A percentile compares a stretch with the other conserved stretches of the same genome.
phyloP scores from a whole-genome alignment of 2,113 vertebrate genomes.

The Limanda limanda region DNA sequence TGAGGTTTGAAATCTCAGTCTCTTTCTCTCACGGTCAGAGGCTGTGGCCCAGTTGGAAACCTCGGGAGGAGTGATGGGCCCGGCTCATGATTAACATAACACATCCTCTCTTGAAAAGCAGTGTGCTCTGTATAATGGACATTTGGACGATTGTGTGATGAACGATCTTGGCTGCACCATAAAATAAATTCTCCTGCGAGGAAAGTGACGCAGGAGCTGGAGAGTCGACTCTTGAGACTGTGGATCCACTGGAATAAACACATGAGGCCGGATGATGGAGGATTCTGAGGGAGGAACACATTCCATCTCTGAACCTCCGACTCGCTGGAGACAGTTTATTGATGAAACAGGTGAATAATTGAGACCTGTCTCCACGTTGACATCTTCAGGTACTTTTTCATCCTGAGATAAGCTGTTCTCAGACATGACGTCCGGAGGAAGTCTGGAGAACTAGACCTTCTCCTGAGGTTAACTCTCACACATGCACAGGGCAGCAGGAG shows the following conservation, averaged over 20 bases:
- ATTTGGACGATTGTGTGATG: slow-evolving; percentile 18
- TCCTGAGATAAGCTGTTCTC: too few relatives aligned
- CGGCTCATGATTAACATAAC: background rate
- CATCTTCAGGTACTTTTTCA: background rate
- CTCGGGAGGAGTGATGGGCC: background rate
- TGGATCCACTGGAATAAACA: slow-evolving; percentile 1
- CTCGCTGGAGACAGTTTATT: background rate
- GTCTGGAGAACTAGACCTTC: too few relatives aligned
- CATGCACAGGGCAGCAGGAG: too few relatives aligned
- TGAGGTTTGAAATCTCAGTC: slow-evolving; percentile 7
- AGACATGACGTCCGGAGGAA: too few relatives aligned
- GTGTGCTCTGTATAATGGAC: background rate
- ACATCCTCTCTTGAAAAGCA: slow-evolving; percentile 15
- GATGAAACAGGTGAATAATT: background rate
- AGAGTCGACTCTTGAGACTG: background rate
- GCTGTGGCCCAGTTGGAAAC: background rate
- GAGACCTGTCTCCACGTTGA: background rate
- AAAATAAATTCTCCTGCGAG: background rate
- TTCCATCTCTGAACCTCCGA: background rate
- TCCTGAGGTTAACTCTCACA: too few relatives aligned
- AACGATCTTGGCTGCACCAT: background rate
- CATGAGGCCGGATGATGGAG: background rate
- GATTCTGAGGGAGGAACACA: background rate
- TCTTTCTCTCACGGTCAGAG: slow-evolving; percentile 3
- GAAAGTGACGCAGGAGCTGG: slow-evolving; percentile 4